Percentiles rank a stretch among this genome's conserved stretches.
phyloP scores from a whole-genome alignment of 2,113 vertebrate genomes.

The Lipophrys pholis region DNA sequence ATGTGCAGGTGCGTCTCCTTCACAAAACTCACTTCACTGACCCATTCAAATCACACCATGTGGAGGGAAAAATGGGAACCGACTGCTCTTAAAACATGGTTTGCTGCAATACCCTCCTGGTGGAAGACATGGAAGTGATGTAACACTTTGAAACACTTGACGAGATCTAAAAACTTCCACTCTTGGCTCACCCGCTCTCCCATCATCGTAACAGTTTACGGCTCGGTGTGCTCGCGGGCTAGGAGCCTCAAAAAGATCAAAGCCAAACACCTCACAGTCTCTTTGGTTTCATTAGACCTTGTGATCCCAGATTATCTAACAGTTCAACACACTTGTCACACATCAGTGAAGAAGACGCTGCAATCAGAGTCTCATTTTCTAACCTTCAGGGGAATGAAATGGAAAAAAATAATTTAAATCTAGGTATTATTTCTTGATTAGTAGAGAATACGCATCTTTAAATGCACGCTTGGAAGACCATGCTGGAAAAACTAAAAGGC shows the following conservation, averaged over 20 bases:
- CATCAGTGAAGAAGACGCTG: slow-evolving; percentile 4
- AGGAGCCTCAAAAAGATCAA: slow-evolving; percentile 63
- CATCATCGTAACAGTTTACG: slow-evolving; percentile 51
- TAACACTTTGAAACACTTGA: slow-evolving; percentile 73
- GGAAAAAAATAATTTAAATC: background rate
- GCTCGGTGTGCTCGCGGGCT: slow-evolving; percentile 34
- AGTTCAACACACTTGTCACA: slow-evolving; percentile 43
- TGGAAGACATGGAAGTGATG: slow-evolving; percentile 66
- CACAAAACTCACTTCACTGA: slow-evolving; percentile 26
- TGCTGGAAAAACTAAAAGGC: background rate
- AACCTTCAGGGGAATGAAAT: background rate
- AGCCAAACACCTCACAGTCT: slow-evolving; percentile 53
- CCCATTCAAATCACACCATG: slow-evolving; percentile 36
- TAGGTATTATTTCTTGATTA: slow-evolving; percentile 3
- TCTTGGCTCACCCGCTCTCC: slow-evolving; percentile 22
- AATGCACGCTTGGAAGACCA: background rate
- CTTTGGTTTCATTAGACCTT: slow-evolving; percentile 62
- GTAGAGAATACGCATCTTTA: background rate
- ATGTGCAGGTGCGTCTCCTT: slow-evolving; percentile 3
- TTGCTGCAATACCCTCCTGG: slow-evolving; percentile 50
- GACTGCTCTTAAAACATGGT: slow-evolving; percentile 51
- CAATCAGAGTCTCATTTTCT: slow-evolving; percentile 23
- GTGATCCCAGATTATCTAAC: slow-evolving; percentile 59
- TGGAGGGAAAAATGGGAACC: slow-evolving; percentile 1
- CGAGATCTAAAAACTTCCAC: slow-evolving; percentile 53